Evolutionary conservation across 2,888 invertebrate genomes (phyloP), one percentile per base, ranked within the genome.

Genomic region (Meganola albula): DNA sequence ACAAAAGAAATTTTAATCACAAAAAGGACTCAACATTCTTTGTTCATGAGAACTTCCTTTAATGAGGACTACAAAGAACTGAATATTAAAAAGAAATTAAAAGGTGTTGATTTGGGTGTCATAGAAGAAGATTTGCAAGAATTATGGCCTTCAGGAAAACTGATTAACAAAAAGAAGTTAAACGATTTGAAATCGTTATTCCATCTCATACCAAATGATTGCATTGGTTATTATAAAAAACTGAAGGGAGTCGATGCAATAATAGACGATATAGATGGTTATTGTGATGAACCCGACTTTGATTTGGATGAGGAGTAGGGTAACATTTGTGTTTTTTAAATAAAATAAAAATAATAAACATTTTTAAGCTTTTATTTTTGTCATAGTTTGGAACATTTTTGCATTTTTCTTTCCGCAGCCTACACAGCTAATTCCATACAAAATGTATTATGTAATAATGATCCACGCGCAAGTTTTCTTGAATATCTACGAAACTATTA

Each of bases 151-250:
- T 23, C 29, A 11, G 30, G 30, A 13, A 33, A 32, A 34, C 24
- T 31, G 24, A 31, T 28, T 31, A 27, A 31, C 14, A 21, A 24
- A 16, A 24, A 31, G 10, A 31, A 38, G 31, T 31, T 35, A 28
- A 39, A 35, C n/a, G 31, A 39, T 27, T 22, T 39, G 13, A 27
- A 31, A 35, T 28, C 28, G 30, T 31, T 39, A 6, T 18, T 39
- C 10, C 31, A 28, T 4, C 34, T 39, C 16, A 39, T 39, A 25
- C 35, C 35, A 16, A 14, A 39, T 31, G 35, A 39, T 28, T 28
- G 31, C 24, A 30, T 26, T 35, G 24, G 24, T 6, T 35, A 30
- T 26, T 31, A 35, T 16, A 18, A 27, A 18, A 35, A 25, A 3
- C 18, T 35, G 27, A 35, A 22, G 30, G 30, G 21, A 25, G 22